Evolutionary conservation across 2,797 vertebrate species (phyloP).

Genomic region (Erethizon dorsatum): DNA sequence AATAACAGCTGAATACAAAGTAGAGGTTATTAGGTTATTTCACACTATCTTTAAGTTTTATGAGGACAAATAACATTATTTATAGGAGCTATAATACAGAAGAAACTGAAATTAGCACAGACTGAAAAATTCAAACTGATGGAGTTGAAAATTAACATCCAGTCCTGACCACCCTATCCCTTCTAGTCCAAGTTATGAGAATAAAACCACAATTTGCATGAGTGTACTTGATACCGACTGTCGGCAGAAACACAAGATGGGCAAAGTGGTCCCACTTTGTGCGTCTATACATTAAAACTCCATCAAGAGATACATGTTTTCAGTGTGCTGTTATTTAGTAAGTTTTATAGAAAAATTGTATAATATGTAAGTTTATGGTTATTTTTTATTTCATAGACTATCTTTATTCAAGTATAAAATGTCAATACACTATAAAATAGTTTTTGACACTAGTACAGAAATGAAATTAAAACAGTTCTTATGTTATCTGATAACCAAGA

Average conservation of each 20-base stretch:
- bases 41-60: constrained; percentile 34
- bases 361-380: background rate
- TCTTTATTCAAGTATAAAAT: constrained; percentile 43
- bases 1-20: background rate
- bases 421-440: background rate
- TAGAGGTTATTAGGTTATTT: background rate
- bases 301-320: constrained; percentile 23
- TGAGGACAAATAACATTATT: constrained; percentile 20
- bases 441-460: constrained; percentile 22
- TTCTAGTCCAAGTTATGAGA: background rate
- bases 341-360: constrained; percentile 38
- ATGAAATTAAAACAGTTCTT: constrained; percentile 56
- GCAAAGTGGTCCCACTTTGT: background rate
- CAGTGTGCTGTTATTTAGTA: background rate
- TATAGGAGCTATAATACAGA: constrained; percentile 27
- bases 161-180: background rate
- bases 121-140: constrained; percentile 3
- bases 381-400: constrained; percentile 55
- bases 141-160: constrained; percentile 47
- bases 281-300: background rate
- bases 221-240: background rate
- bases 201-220: background rate
- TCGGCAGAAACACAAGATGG: background rate
- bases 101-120: constrained; percentile 16
- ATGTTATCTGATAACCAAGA: constrained; percentile 1